Evolutionary conservation across 2,888 invertebrate species (phyloP).

Genomic region (Drosophila pseudotakahashii): DNA sequence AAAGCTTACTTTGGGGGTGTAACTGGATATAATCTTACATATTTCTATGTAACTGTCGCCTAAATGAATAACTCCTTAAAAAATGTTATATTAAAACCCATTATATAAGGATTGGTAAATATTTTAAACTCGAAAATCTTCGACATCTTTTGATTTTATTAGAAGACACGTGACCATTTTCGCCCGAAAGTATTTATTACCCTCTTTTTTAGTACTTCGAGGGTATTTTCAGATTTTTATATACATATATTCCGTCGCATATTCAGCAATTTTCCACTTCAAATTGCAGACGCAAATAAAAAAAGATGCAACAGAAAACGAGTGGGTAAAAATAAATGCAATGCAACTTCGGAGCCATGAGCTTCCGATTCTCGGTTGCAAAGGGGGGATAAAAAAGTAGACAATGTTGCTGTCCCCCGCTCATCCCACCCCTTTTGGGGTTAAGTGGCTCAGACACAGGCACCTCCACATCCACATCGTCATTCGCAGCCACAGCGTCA

Average conservation of each 20-base stretch:
- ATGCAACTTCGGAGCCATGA: slow-evolving; percentile 29
- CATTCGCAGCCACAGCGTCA: slow-evolving; percentile 39
- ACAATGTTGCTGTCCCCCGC: slow-evolving; percentile 29
- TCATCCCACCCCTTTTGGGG: slow-evolving; percentile 49
- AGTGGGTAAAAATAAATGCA: slow-evolving; percentile 31
- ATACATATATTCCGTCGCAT: slow-evolving; percentile 40
- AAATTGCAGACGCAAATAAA: slow-evolving; percentile 52
- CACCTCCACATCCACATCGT: slow-evolving; percentile 38
- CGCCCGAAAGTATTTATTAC: too few species aligned
- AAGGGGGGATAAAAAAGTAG: slow-evolving; percentile 1
- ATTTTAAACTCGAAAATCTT: too few species aligned
- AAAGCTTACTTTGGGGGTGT: background rate
- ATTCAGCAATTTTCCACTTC: slow-evolving; percentile 77
- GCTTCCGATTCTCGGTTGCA: slow-evolving; percentile 55
- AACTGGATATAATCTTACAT: background rate
- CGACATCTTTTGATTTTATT: background rate
- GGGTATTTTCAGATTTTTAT: slow-evolving; percentile 1
- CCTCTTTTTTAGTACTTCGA: background rate
- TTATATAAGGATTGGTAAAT: too few species aligned
- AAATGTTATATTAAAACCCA: too few species aligned
- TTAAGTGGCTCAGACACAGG: slow-evolving; percentile 65
- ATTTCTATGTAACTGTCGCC: background rate
- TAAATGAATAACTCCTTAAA: background rate
- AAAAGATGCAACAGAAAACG: slow-evolving; percentile 36
- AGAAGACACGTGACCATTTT: too few species aligned